Base-by-base conservation (phyloP, 2,888 invertebrate species). In the Coelogynopora nodosa region DNA sequence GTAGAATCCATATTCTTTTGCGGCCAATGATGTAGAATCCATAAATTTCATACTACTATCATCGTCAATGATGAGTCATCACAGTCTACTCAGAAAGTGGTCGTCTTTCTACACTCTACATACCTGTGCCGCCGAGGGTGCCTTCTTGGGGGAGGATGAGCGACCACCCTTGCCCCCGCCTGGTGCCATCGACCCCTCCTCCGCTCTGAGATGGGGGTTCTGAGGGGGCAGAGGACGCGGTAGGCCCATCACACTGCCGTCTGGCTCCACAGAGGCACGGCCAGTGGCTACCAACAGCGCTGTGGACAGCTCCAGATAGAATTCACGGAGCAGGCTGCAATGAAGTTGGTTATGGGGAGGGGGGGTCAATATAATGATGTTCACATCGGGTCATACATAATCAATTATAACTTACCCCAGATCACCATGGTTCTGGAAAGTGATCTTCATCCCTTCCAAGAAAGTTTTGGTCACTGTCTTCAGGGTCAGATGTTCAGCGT, bases 401-500 rank as follows among this genome's bases (percentile, higher is more conserved):
- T 90, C 87, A 88, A 91, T 91, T 91, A 13, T 49, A 5, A 74
- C 27, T 5, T 74, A 74, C 74, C 74, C 90, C 0, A 91, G 89
- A 87, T 91, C 90, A 88, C 91, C 91, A 87, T 91, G 90, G 86
- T 89, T 89, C 49, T 88, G 87, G 88, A 89, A 90, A 49, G 90
- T 89, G 5, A 89, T 89, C 86, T 89, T 90, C 88, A 91, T 90
- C 85, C 91, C 91, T 30, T 90, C 89, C 27, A 91, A 82, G 23
- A 91, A 89, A 0, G 91, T 90, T 81, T 88, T 88, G 27, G 89
- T 91, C 2, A 90, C 91, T 31, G 89, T 88, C 30, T 89, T 87
- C 0, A 90, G 88, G 31, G 90, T 88, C 84, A 88, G 89, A 83
- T 89, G 89, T 18, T 90, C 90, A 31, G 89, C 87, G 82, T 89